phyloP scores from a whole-genome alignment of 2,797 vertebrate genomes.

The Cyclopterus lumpus region DNA sequence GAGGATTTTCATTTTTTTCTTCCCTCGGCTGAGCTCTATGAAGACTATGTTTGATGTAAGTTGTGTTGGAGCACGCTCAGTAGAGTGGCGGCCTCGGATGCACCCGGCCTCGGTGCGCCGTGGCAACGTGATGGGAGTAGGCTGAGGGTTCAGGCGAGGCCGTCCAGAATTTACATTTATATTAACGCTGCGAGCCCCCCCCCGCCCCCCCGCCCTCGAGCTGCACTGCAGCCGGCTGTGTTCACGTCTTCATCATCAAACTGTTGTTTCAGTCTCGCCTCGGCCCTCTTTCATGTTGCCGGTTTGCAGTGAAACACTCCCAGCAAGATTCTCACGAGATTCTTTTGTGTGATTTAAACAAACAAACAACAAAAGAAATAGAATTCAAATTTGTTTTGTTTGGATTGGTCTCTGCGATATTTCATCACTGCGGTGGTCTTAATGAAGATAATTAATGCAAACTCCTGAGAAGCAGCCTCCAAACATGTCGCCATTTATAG shows the following conservation, averaged over 20 bases:
- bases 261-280: slow-evolving; percentile 27
- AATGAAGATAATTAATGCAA: neutral
- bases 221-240: slow-evolving; percentile 49
- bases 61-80: slow-evolving; percentile 57
- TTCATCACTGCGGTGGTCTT: neutral
- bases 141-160: slow-evolving; percentile 65
- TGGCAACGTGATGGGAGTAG: slow-evolving; percentile 56
- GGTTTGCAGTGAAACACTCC: neutral
- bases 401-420: neutral
- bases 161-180: slow-evolving; percentile 72
- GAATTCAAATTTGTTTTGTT: neutral
- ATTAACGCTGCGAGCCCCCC: slow-evolving; percentile 45
- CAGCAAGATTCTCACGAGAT: neutral
- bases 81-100: slow-evolving; percentile 68
- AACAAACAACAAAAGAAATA: neutral
- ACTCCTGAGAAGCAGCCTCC: neutral
- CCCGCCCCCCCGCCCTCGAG: slow-evolving; percentile 1
- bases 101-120: slow-evolving; percentile 45
- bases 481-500: neutral
- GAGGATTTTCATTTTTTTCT: slow-evolving; percentile 11
- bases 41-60: slow-evolving; percentile 53
- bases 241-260: slow-evolving; percentile 38
- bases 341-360: neutral
- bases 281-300: slow-evolving; percentile 11
- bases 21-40: slow-evolving; percentile 29